phyloP scores from a whole-genome alignment of 1,140 invertebrate genomes.

The Elymnias hypermnestra region DNA sequence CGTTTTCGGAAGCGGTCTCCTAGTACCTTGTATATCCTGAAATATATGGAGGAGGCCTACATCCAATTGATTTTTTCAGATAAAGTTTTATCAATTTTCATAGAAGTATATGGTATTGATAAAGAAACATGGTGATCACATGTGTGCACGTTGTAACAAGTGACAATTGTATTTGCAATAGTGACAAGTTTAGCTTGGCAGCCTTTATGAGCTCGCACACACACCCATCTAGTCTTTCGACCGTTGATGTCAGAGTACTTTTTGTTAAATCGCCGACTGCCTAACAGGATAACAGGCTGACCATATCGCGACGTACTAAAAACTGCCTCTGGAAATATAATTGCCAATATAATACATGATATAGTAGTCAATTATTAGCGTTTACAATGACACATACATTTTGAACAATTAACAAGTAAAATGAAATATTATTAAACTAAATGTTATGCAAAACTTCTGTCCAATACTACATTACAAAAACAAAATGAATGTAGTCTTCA shows the following conservation, averaged over 20 bases:
- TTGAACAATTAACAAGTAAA: no score
- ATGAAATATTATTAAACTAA: no score
- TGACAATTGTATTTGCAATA: conserved; percentile 22
- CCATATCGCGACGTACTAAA: conserved; percentile 27
- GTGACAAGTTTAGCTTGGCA: conserved; percentile 33
- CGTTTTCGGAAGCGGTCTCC: no score
- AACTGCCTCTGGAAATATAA: conserved; percentile 21
- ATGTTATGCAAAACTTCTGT: no score
- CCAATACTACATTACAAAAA: no score
- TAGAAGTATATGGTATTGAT: background rate
- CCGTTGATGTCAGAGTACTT: conserved; percentile 22
- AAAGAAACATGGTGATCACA: conserved; percentile 3
- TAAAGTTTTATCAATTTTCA: no score
- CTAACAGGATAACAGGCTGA: conserved; percentile 38
- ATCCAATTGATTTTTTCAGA: no score
- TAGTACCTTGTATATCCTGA: no score
- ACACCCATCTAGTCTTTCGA: conserved; percentile 24
- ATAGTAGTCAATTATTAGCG: no score
- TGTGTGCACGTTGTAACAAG: conserved; percentile 9
- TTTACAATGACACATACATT: no score
- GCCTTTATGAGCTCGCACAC: conserved; percentile 22
- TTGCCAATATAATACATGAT: background rate
- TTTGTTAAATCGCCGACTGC: conserved; percentile 30
- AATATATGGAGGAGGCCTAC: no score
- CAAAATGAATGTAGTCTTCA: no score